Conservation (phyloP, 1,140 invertebrate species). For the Palaemon carinicauda region DNA sequence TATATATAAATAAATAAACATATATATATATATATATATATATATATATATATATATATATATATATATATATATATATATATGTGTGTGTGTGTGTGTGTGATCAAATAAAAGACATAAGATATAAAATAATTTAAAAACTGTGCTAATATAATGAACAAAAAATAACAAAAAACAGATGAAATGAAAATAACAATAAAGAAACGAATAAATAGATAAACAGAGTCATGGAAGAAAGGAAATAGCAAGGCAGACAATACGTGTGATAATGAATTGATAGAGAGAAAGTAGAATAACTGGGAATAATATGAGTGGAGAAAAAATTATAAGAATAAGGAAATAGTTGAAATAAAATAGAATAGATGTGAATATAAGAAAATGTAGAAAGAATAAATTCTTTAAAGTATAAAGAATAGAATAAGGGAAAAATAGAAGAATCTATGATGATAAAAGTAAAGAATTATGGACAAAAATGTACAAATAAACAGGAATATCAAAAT, state of each 20-base stretch:
- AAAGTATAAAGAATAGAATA: too few species aligned
- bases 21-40: conserved; percentile 30
- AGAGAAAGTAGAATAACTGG: background rate
- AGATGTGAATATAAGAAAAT: too few species aligned
- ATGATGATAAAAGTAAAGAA: too few species aligned
- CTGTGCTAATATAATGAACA: too few species aligned
- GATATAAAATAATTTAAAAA: too few species aligned
- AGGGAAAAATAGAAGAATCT: too few species aligned
- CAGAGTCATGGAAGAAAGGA: background rate
- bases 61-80: conserved; percentile 27
- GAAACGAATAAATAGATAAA: too few species aligned
- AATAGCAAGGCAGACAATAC: background rate
- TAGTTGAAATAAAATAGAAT: too few species aligned
- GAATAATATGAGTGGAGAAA: background rate
- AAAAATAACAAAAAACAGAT: too few species aligned
- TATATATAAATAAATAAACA: conserved; percentile 10
- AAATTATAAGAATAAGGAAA: background rate
- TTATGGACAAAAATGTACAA: too few species aligned
- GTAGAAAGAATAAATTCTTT: too few species aligned
- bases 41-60: conserved; percentile 33
- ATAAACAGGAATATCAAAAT: too few species aligned
- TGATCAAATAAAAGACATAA: background rate
- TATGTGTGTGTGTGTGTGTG: background rate
- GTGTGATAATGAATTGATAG: background rate
- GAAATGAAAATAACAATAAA: background rate